Evolutionary conservation across 2,113 vertebrate species (phyloP).

Genomic region (Stercorarius parasiticus): DNA sequence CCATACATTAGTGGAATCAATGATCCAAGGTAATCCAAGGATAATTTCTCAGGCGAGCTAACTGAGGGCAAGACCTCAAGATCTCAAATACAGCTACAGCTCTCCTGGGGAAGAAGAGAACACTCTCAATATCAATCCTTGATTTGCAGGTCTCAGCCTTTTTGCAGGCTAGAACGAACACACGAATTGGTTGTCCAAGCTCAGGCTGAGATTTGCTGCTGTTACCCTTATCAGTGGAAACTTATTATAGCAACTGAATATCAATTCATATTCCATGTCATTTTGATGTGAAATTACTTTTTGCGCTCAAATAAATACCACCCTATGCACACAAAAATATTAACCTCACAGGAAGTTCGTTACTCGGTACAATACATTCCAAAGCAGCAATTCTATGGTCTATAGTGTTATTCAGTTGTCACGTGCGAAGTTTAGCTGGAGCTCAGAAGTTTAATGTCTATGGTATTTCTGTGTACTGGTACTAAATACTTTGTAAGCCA

Average conservation of each 20-base stretch:
- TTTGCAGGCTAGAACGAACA: not conserved
- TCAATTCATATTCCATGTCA: not conserved
- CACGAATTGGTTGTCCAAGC: not conserved
- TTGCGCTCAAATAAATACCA: not conserved
- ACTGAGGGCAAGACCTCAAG: constrained; percentile 22
- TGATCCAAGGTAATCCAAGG: constrained; percentile 54
- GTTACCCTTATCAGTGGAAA: not conserved
- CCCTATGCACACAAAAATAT: not conserved
- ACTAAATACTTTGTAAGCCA: not conserved
- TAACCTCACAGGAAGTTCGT: not conserved
- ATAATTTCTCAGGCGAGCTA: constrained; percentile 65
- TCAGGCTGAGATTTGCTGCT: not conserved
- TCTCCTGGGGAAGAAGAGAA: constrained; percentile 21
- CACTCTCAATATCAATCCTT: constrained; percentile 1
- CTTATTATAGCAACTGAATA: not conserved
- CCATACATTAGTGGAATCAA: constrained; percentile 52
- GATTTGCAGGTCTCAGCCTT: constrained; percentile 23
- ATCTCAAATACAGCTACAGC: constrained; percentile 11
- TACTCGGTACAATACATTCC: not conserved
- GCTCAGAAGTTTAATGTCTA: not conserved
- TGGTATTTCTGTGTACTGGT: not conserved
- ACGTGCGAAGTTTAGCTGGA: not conserved
- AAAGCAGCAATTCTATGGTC: not conserved
- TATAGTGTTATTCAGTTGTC: not conserved
- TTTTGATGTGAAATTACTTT: not conserved